phyloP scores from a whole-genome alignment of 2,113 vertebrate species.

The Calidris pugnax region DNA sequence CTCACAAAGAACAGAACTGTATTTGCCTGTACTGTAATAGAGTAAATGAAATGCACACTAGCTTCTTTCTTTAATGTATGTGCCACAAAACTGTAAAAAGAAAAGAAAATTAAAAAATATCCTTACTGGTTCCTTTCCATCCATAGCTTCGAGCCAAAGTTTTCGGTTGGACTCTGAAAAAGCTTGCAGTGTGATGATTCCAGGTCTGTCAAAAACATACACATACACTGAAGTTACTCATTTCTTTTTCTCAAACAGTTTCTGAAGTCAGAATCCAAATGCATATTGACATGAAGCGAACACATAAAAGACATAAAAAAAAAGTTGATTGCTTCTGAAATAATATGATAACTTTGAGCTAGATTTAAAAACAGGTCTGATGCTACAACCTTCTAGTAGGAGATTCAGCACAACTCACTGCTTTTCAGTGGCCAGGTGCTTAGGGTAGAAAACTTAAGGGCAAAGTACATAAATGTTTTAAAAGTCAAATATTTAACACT shows the following conservation, averaged over 20 bases:
- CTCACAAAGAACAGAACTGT: not conserved
- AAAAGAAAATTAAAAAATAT: not conserved
- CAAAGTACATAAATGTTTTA: not conserved
- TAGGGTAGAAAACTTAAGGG: not conserved
- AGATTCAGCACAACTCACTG: not conserved
- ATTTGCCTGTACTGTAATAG: not conserved
- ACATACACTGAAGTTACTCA: not conserved
- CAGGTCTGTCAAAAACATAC: conserved; percentile 80
- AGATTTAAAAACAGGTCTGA: not conserved
- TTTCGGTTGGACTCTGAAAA: conserved; percentile 94
- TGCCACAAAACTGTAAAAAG: not conserved
- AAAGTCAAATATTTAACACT: not conserved
- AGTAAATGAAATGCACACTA: not conserved
- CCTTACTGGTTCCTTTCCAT: conserved; percentile 96
- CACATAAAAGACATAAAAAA: not conserved
- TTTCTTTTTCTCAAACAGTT: not conserved
- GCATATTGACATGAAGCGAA: not conserved
- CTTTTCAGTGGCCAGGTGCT: not conserved
- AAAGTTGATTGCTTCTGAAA: not conserved
- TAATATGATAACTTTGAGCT: not conserved
- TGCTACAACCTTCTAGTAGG: not conserved
- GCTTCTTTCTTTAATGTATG: not conserved
- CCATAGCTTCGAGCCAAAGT: conserved; percentile 97
- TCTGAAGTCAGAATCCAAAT: not conserved
- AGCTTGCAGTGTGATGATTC: conserved; percentile 93